phyloP scores from a whole-genome alignment of 2,888 invertebrate species.

The Therioaphis trifolii region DNA sequence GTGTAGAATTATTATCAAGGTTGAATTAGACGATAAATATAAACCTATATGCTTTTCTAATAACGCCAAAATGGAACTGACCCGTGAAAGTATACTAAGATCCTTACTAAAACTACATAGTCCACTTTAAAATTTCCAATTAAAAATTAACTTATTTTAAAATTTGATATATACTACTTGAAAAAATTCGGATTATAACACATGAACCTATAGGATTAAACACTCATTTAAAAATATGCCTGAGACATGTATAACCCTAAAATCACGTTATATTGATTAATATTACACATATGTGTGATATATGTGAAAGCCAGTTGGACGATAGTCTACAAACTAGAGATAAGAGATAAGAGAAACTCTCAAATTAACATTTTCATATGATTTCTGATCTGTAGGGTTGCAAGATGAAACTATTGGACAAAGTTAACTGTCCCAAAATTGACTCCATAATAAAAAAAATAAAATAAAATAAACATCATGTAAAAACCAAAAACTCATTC shows the following conservation, averaged over 20 bases:
- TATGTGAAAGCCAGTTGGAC: no score
- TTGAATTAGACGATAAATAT: no score
- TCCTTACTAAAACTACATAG: not conserved
- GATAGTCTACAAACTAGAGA: no score
- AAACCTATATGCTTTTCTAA: not conserved
- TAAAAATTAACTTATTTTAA: not conserved
- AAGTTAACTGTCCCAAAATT: no score
- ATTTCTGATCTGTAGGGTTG: no score
- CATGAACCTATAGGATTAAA: not conserved
- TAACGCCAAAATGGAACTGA: not conserved
- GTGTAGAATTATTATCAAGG: not conserved
- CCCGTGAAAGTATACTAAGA: conserved; percentile 8
- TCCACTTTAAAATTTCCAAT: conserved; percentile 18
- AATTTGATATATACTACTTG: conserved; percentile 6
- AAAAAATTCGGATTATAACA: conserved; percentile 32
- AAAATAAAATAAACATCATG: no score
- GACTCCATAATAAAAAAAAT: no score
- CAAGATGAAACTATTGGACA: no score
- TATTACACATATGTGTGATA: not conserved
- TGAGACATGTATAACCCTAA: not conserved
- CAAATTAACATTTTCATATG: no score
- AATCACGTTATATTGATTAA: not conserved
- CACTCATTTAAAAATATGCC: not conserved
- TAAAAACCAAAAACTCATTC: no score
- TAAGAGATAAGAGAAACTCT: no score